A percentile compares a stretch with the other conserved stretches of the same genome.
Conservation (phyloP, 2,888 invertebrate genomes). For the Agonopterix alstromeriana region DNA sequence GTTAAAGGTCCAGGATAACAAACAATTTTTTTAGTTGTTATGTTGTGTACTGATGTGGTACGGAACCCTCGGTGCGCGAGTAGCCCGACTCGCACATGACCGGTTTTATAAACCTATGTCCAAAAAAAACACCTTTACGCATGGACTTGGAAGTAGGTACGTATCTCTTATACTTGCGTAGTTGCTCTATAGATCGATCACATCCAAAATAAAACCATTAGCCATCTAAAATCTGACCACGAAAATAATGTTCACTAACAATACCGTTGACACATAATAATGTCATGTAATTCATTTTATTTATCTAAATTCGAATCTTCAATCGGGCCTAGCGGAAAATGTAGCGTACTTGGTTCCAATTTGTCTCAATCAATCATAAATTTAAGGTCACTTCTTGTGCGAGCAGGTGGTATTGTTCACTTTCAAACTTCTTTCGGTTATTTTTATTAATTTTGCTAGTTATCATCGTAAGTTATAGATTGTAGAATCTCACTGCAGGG, state of each 20-base stretch:
- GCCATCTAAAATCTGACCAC: no score
- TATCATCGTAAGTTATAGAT: no score
- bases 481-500: no score
- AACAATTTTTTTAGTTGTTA: no score
- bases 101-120: no score
- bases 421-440: not conserved
- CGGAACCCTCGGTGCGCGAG: no score
- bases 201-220: not conserved
- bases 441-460: no score
- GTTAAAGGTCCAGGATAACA: no score
- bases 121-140: no score
- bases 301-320: constrained; percentile 51
- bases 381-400: constrained; percentile 35
- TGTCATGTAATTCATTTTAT: constrained; percentile 41
- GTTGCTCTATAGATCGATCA: not conserved
- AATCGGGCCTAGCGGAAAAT: constrained; percentile 30
- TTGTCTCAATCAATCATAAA: constrained; percentile 62
- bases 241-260: not conserved
- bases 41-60: no score
- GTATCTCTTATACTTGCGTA: not conserved
- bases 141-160: no score
- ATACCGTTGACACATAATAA: constrained; percentile 7
- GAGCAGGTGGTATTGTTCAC: not conserved
- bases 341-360: constrained; percentile 31
- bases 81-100: no score